Conservation (phyloP, 2,888 invertebrate genomes). For the Napeogenes sylphis region DNA sequence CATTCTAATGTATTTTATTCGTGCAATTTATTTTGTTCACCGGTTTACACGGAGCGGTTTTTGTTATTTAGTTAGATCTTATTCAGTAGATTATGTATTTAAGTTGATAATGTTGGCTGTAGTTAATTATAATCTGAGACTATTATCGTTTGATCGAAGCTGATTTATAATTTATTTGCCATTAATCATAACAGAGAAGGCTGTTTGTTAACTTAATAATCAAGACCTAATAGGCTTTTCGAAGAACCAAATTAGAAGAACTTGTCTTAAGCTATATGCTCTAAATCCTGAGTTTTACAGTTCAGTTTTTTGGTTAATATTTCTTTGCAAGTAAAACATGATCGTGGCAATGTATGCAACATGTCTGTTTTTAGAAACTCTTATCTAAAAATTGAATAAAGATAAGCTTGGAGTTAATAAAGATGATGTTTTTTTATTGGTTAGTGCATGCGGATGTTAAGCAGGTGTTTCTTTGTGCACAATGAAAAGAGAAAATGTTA, state of each 20-base stretch:
- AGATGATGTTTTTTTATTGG: neutral
- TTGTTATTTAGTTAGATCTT: too few species aligned
- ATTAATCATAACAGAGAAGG: neutral
- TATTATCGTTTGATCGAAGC: too few species aligned
- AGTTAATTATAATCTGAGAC: too few species aligned
- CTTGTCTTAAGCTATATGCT: conserved; percentile 32
- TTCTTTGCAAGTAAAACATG: neutral
- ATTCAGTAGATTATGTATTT: too few species aligned
- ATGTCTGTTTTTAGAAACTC: neutral
- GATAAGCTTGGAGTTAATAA: neutral
- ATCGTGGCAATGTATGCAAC: neutral
- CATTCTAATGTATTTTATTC: too few species aligned
- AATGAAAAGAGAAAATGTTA: too few species aligned
- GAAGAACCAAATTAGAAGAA: conserved; percentile 49
- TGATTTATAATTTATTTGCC: too few species aligned
- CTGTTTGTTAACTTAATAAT: conserved; percentile 8
- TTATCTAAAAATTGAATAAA: neutral
- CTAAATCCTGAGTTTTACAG: conserved; percentile 19
- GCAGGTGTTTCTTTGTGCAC: too few species aligned
- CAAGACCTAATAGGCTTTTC: conserved; percentile 40
- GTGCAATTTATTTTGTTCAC: too few species aligned
- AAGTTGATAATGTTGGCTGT: too few species aligned
- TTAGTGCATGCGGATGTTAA: neutral
- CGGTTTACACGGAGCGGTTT: too few species aligned
- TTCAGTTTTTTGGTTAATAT: neutral